Conservation (phyloP, 1,140 invertebrate species). For the Atta cephalotes region DNA sequence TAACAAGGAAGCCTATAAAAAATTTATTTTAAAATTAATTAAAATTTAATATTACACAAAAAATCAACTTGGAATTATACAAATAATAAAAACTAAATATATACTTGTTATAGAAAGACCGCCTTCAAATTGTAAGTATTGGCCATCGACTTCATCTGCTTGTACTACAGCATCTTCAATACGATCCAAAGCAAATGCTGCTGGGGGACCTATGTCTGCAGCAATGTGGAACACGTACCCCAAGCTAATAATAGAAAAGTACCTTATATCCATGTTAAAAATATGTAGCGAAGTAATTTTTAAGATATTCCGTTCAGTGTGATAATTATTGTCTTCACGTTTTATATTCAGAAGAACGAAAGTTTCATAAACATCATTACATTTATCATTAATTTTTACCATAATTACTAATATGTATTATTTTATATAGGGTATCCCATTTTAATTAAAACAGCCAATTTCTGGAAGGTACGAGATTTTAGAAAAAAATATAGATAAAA, state of each 20-base stretch:
- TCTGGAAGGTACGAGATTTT: too few relatives aligned
- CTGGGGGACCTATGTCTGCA: slow-evolving; percentile 87
- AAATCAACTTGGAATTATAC: slow-evolving; percentile 29
- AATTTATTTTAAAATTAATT: slow-evolving; percentile 27
- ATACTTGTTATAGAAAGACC: slow-evolving; percentile 89
- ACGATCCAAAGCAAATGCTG: slow-evolving; percentile 92
- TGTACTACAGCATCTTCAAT: slow-evolving; percentile 97
- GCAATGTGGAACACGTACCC: slow-evolving; percentile 95
- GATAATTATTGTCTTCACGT: slow-evolving; percentile 17
- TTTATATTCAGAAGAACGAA: slow-evolving; percentile 28
- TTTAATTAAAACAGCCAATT: too few relatives aligned
- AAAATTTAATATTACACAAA: neutral
- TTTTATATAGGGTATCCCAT: too few relatives aligned
- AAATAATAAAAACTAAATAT: neutral
- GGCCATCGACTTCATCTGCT: slow-evolving; percentile 97
- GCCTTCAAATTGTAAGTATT: slow-evolving; percentile 96
- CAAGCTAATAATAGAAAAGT: slow-evolving; percentile 87
- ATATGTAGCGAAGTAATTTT: slow-evolving; percentile 39
- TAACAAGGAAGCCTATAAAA: slow-evolving; percentile 89
- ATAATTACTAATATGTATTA: slow-evolving; percentile 14
- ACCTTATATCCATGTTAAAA: slow-evolving; percentile 25
- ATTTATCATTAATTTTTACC: neutral
- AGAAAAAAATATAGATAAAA: too few relatives aligned
- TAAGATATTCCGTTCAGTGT: slow-evolving; percentile 18
- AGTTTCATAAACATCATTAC: slow-evolving; percentile 43